Base-by-base conservation (phyloP, 2,113 vertebrate genomes). In the Amphilophus citrinellus region DNA sequence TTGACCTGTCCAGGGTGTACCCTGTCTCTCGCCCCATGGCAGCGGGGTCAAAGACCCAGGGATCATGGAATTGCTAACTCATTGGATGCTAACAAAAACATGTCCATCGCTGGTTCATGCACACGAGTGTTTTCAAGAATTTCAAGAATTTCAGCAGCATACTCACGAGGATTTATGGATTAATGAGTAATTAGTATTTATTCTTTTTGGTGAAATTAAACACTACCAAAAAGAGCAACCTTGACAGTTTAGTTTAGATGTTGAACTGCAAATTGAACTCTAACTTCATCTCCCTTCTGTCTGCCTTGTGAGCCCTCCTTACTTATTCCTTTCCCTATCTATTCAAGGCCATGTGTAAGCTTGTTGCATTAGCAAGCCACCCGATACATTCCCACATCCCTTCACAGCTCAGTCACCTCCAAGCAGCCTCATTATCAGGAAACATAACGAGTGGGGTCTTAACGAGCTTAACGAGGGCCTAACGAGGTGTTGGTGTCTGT, bases 401-500 rank as follows among this genome's bases (percentile, higher is more conserved):
- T 91, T 88, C 83, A 83, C 59, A 59, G 83, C 84, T 85, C 89
- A 89, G 84, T 88, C 91, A 87, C 81, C 86, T 87, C 88, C 62
- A 76, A 90, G 86, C 87, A 82, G 83, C 53, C 86, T 93, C 89
- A 90, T 94, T 92, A 93, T 62, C 76, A 60, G 53, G 60, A 80
- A 85, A 84, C 87, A 85, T 90, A 94, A 93, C 53, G 66, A 90
- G 90, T 18, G 4, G 66, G 88, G 85, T 66, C 59, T 88, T 93
- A 91, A 93, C 80, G 2, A 88, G 89, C 87, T 79, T 91, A 91
- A 93, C 84, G 57, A 92, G 91, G 88, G 66, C 84, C 87, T 92
- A 91, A 93, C 85, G 90, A 92, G 87, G 83, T 89, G 90, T 90
- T 66, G 85, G 90, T 89, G 88, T 89, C 83, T 90, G 88, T 84